Evolutionary conservation across 2,797 vertebrate genomes (phyloP).

Genomic region (Anguilla megastoma): DNA sequence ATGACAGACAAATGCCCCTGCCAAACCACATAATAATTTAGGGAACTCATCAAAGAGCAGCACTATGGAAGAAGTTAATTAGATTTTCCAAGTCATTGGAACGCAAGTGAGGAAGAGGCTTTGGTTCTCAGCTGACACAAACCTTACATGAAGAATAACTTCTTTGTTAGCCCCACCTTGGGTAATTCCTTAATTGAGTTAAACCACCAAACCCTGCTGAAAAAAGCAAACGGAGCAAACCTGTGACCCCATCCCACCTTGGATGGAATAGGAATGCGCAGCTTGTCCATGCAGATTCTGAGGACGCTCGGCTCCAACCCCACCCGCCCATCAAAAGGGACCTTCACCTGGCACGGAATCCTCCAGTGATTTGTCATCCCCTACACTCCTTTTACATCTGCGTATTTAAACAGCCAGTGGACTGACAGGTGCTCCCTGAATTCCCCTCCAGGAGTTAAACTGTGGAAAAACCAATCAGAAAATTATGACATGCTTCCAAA

Average conservation of each 20-base stretch:
- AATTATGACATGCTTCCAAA: constrained; percentile 39
- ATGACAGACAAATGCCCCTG: background rate
- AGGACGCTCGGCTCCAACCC: constrained; percentile 56
- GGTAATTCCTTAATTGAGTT: constrained; percentile 63
- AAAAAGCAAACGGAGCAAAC: constrained; percentile 56
- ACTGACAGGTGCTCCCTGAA: constrained; percentile 54
- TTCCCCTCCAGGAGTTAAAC: constrained; percentile 49
- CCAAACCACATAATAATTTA: constrained; percentile 23
- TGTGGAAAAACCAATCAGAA: constrained; percentile 43
- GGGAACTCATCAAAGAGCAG: constrained; percentile 51
- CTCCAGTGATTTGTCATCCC: constrained; percentile 54
- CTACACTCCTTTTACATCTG: constrained; percentile 35
- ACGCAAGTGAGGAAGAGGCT: constrained; percentile 33
- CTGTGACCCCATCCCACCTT: constrained; percentile 68
- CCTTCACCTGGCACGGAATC: constrained; percentile 52
- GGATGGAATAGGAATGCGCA: constrained; percentile 68
- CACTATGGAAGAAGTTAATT: constrained; percentile 62
- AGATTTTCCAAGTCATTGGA: constrained; percentile 48
- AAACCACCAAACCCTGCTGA: constrained; percentile 56
- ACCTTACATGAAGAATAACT: constrained; percentile 57
- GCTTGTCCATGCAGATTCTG: constrained; percentile 64
- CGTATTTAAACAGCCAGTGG: constrained; percentile 42
- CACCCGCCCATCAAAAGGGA: constrained; percentile 50
- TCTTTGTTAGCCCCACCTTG: constrained; percentile 55
- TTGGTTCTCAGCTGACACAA: constrained; percentile 65